Evolutionary conservation across 2,797 vertebrate species (phyloP).

Genomic region (Pantherophis vulpinus): DNA sequence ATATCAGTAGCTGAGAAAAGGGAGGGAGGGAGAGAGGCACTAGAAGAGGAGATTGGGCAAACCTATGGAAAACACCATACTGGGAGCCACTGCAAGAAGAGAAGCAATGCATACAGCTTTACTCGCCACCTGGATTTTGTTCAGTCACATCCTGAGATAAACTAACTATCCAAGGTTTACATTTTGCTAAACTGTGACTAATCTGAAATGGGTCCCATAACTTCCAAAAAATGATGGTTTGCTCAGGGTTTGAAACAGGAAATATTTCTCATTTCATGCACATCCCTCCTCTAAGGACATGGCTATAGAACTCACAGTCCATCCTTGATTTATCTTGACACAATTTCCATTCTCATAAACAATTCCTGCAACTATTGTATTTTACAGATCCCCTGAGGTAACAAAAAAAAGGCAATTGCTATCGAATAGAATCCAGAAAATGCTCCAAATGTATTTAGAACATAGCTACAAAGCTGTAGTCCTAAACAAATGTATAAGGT

Average conservation of each 20-base stretch:
- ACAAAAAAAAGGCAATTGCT: background rate
- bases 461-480: background rate
- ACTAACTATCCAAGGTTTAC: background rate
- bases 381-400: background rate
- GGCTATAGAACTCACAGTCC: background rate
- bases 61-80: background rate
- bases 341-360: background rate
- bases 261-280: background rate
- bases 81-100: background rate
- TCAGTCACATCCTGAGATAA: background rate
- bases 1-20: background rate
- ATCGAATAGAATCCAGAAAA: background rate
- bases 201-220: background rate
- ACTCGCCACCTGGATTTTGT: background rate
- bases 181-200: background rate
- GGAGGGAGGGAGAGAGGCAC: background rate
- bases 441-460: background rate
- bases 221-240: background rate
- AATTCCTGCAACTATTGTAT: background rate
- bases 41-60: background rate
- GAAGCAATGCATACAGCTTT: background rate
- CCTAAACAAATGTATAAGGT: background rate
- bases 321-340: background rate
- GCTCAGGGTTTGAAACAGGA: background rate
- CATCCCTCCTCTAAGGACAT: background rate